These are phyloP conservation scores for Eurytoma adleriae DNA, from an alignment of 2,888 invertebrate species.

Conservation along the genomic window DNA sequence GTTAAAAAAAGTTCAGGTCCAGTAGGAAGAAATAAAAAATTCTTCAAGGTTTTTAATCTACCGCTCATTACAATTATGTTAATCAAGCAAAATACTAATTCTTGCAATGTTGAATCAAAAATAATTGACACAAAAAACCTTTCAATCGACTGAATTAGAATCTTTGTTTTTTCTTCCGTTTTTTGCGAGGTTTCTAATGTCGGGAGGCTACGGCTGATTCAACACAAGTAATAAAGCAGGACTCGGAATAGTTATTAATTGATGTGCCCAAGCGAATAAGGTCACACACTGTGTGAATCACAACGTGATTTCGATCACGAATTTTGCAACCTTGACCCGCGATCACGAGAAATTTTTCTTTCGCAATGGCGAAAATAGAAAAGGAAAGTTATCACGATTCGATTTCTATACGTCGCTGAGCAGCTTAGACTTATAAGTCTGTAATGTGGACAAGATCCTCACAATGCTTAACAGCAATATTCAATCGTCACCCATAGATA, in stretches of 20 bases:
- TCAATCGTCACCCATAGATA: too few relatives aligned
- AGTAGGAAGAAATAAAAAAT: too few relatives aligned
- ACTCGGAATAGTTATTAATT: conserved; percentile 18
- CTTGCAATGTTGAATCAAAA: not conserved
- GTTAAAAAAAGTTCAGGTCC: too few relatives aligned
- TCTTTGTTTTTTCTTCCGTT: not conserved
- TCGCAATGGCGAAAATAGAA: conserved; percentile 48
- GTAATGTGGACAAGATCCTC: conserved; percentile 11
- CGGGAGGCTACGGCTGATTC: too few relatives aligned
- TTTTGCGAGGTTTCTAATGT: not conserved
- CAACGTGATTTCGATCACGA: conserved; percentile 29
- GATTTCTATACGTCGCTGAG: conserved; percentile 13
- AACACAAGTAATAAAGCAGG: too few relatives aligned
- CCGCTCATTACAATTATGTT: too few relatives aligned
- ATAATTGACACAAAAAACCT: conserved; percentile 4
- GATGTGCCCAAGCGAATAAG: not conserved
- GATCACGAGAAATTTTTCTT: conserved; percentile 20
- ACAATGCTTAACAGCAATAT: too few relatives aligned
- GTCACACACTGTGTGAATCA: not conserved
- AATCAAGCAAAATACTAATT: not conserved
- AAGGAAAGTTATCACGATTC: conserved; percentile 49
- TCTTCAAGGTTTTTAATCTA: too few relatives aligned
- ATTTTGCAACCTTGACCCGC: conserved; percentile 54
- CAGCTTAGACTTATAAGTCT: not conserved
- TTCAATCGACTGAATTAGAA: too few relatives aligned